Base-by-base conservation (phyloP, 2,888 invertebrate species). In the Cephus rjabovi region DNA sequence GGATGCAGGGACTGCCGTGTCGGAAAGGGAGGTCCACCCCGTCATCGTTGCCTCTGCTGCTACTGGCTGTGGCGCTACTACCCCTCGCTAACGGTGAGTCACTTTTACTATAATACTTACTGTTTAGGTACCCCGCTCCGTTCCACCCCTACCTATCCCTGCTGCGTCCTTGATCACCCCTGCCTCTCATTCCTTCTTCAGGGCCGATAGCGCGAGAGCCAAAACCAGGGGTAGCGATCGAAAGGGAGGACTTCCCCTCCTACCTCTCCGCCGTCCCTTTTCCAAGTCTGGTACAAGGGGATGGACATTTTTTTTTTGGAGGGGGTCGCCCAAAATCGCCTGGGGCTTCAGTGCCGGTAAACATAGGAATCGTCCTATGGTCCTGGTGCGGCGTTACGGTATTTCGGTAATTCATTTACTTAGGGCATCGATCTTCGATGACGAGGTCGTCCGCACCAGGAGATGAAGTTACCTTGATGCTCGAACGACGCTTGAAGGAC, bases 41-140 rank as follows among this genome's bases (percentile, higher is more conserved):
- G 82, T 83, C 86, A 83, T 86, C 87, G 83, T 84, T 87, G 80
- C 80, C 89, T 77, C 82, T 87, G 81, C 81, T 88, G 82, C 86
- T 88, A 82, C 85, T 85, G 79, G 80, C 86, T 80, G 83, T 81
- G 73, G 83, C 81, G 73, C 83, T 86, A 76, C 81, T 87, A 81
- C 86, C 89, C 86, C 85, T 86, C 81, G 88, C 87, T 82, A 88
- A 90, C 86, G 91, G 91, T 91, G 87, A 91, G 90, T 90, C 89
- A 88, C 84, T 86, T 82, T 86, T 79, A 70, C 83, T 80, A 80
- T 82, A 83, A 85, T 84, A 81, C 81, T 81, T 80, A 81, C 75
- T 37, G 71, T 69, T 75, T 34, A 34, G 74, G 69, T 34, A 69
- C 31, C 71, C 56, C 56, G 40, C 33, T 56, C 11, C 31, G 31